Conservation (phyloP, 2,113 vertebrate species). For the Spheniscus mendiculus region DNA sequence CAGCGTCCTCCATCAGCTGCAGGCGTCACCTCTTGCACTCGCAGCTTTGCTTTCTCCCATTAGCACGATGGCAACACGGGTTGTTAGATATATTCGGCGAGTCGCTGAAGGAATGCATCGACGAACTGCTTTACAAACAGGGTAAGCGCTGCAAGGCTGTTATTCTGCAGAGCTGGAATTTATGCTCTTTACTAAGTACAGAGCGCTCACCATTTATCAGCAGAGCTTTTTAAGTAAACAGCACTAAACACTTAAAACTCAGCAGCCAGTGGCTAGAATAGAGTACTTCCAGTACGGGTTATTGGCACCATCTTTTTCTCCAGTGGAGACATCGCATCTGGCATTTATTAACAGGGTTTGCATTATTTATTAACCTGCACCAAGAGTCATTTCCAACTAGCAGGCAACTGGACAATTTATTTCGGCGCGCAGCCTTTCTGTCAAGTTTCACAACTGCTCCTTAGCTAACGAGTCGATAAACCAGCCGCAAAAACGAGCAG, state of each 20-base stretch:
- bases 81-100: neutral
- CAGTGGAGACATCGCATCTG: neutral
- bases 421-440: neutral
- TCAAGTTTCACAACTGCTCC: neutral
- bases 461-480: neutral
- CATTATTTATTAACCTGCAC: constrained; percentile 67
- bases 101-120: neutral
- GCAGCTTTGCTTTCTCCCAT: neutral
- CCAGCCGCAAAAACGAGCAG: neutral
- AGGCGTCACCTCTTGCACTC: neutral
- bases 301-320: constrained; percentile 37
- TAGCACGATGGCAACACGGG: neutral
- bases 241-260: constrained; percentile 54
- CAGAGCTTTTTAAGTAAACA: constrained; percentile 54
- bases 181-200: constrained; percentile 43
- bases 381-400: constrained; percentile 1
- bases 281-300: neutral
- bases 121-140: constrained; percentile 24
- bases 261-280: neutral
- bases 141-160: constrained; percentile 5
- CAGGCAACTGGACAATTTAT: neutral
- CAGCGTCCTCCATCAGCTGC: neutral
- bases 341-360: constrained; percentile 38
- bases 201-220: constrained; percentile 66
- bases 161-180: constrained; percentile 45